Base-by-base conservation (phyloP, 1,140 invertebrate genomes). In the Ceratosolen solmsi region DNA sequence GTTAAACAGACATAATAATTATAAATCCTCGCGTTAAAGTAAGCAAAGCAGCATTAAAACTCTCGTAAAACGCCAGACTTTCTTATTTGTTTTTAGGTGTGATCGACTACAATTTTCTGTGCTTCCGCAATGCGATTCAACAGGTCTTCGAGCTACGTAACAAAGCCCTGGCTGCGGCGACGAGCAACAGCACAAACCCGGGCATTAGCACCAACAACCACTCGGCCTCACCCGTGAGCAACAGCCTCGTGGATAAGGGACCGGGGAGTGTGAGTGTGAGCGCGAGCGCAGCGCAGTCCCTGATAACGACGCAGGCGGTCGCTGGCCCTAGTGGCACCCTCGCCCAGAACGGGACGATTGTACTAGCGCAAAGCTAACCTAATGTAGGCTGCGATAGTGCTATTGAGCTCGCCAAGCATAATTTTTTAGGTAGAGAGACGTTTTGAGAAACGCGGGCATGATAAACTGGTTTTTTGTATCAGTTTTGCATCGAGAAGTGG, bases 21-120 rank as follows among this genome's bases (percentile, higher is more conserved):
- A n/a, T n/a, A n/a, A n/a, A n/a, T n/a, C n/a, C n/a, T n/a, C n/a
- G n/a, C n/a, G n/a, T n/a, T n/a, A n/a, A n/a, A n/a, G n/a, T n/a
- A n/a, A n/a, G n/a, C n/a, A n/a, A n/a, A n/a, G n/a, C n/a, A n/a
- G n/a, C n/a, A n/a, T n/a, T n/a, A n/a, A n/a, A n/a, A n/a, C n/a
- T n/a, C n/a, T n/a, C n/a, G n/a, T n/a, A n/a, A n/a, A n/a, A n/a
- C n/a, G n/a, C n/a, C n/a, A n/a, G n/a, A n/a, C n/a, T n/a, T n/a
- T n/a, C n/a, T 54, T 30, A 20, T 56, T 65, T 13, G 41, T 71
- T 88, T 93, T 93, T 89, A 97, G 97, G 98, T 89, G 95, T 99
- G 17, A 99, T 99, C 85, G 97, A 99, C 89, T 99, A 98, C 89
- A 99, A 99, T 88, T 99, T 99, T 87, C 92, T 98, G 68, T 98